phyloP scores from a whole-genome alignment of 2,113 vertebrate genomes.

The Coturnix japonica region DNA sequence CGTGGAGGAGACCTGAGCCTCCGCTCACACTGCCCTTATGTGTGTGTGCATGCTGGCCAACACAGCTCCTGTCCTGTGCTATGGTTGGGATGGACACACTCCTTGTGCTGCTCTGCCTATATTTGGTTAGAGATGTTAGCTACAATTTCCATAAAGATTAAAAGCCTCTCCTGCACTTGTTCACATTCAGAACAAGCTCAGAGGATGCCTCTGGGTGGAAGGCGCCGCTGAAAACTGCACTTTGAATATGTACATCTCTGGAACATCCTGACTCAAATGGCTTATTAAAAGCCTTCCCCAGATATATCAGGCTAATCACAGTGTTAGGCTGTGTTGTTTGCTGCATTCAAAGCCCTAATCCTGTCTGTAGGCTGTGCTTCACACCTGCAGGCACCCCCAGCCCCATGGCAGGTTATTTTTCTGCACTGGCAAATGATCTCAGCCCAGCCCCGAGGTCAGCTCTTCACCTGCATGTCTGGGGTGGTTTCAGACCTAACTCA shows the following conservation, averaged over 20 bases:
- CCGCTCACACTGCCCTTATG: not conserved
- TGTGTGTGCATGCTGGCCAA: too few species aligned
- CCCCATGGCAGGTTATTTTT: not conserved
- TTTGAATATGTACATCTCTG: conserved; percentile 27
- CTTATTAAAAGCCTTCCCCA: conserved; percentile 63
- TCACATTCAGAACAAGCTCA: conserved; percentile 27
- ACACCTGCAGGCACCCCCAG: not conserved
- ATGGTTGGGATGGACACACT: not conserved
- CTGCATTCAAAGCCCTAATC: conserved; percentile 8
- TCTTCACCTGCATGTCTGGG: not conserved
- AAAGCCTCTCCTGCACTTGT: conserved; percentile 26
- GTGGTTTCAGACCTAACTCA: not conserved
- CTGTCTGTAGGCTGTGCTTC: not conserved
- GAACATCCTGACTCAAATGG: conserved; percentile 37
- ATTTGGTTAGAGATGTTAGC: not conserved
- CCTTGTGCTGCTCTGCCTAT: not conserved
- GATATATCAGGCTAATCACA: conserved; percentile 49
- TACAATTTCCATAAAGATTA: conserved; percentile 14
- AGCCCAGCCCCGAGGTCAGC: not conserved
- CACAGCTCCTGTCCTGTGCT: accelerated
- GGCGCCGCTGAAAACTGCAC: conserved; percentile 62
- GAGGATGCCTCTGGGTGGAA: conserved; percentile 48
- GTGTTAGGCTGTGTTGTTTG: not conserved
- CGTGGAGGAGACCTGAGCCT: not conserved
- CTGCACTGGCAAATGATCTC: not conserved